Percentiles rank a stretch among this genome's conserved stretches.
Evolutionary conservation across 2,797 vertebrate species (phyloP).

Genomic region (Tauraco hartlaubi): DNA sequence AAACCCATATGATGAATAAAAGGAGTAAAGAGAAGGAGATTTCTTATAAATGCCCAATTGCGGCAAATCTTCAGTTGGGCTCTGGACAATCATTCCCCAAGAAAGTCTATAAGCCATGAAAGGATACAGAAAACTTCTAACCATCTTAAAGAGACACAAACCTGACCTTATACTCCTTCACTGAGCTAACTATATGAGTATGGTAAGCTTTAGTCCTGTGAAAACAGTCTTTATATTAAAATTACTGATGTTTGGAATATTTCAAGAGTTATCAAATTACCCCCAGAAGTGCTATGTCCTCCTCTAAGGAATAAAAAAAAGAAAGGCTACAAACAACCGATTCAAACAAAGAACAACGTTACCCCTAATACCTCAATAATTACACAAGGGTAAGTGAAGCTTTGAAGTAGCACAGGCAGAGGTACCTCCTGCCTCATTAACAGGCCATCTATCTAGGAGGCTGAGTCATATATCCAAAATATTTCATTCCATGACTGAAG

Average conservation of each 20-base stretch:
- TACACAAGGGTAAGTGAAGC: not conserved
- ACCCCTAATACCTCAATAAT: not conserved
- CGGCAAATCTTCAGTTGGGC: not conserved
- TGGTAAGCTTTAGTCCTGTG: not conserved
- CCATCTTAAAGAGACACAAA: not conserved
- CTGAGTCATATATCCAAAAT: not conserved
- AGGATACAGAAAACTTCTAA: not conserved
- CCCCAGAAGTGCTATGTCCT: not conserved
- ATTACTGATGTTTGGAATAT: not conserved
- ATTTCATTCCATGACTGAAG: not conserved
- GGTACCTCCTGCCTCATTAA: not conserved
- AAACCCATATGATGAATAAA: not conserved
- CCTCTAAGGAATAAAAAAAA: not conserved
- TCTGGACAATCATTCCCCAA: not conserved
- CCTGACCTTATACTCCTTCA: not conserved
- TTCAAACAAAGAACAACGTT: fast-evolving
- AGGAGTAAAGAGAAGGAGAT: not conserved
- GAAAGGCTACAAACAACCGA: not conserved
- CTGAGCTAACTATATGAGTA: not conserved
- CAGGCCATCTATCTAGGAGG: not conserved
- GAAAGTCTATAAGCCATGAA: not conserved
- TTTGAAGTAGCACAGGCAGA: not conserved
- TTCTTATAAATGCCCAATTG: not conserved
- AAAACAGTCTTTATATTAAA: not conserved
- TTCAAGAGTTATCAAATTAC: not conserved